phyloP scores from a whole-genome alignment of 2,797 vertebrate genomes.

The Florisuga fusca region DNA sequence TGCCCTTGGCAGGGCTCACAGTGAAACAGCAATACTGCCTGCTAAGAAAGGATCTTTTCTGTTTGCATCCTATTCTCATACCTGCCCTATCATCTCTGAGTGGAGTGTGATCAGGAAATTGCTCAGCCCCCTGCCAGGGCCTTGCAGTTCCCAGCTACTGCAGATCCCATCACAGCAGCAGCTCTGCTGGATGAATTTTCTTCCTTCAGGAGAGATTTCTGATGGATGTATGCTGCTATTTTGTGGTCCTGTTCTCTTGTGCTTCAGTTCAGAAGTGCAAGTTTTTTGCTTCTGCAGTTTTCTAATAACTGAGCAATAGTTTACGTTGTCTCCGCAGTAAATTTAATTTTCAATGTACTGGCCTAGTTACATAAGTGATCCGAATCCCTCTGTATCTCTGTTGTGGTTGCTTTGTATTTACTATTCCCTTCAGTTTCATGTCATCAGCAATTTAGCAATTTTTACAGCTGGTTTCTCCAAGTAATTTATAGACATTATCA shows the following conservation, averaged over 20 bases:
- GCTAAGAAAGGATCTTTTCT: background rate
- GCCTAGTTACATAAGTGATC: conserved; percentile 75
- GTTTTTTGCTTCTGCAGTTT: conserved; percentile 16
- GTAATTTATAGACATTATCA: conserved; percentile 66
- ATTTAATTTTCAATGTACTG: conserved; percentile 47
- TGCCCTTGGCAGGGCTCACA: background rate
- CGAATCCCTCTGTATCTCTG: conserved; percentile 39
- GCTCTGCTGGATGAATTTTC: conserved; percentile 3
- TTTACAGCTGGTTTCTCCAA: conserved; percentile 54
- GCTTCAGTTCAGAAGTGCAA: background rate
- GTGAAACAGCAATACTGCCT: background rate
- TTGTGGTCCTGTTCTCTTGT: background rate
- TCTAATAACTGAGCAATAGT: conserved; percentile 46
- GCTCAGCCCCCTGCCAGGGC: background rate
- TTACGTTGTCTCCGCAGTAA: background rate
- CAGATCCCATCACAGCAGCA: rapidly evolving
- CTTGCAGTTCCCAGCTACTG: rapidly evolving
- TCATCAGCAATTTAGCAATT: conserved; percentile 69
- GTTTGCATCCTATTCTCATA: background rate
- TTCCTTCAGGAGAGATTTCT: background rate
- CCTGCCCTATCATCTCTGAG: rapidly evolving
- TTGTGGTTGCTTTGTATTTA: conserved; percentile 73
- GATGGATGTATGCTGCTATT: background rate
- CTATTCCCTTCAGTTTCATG: conserved; percentile 64
- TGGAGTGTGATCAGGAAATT: background rate